Conservation (phyloP, 2,888 invertebrate genomes). For the Eupithecia insigniata region DNA sequence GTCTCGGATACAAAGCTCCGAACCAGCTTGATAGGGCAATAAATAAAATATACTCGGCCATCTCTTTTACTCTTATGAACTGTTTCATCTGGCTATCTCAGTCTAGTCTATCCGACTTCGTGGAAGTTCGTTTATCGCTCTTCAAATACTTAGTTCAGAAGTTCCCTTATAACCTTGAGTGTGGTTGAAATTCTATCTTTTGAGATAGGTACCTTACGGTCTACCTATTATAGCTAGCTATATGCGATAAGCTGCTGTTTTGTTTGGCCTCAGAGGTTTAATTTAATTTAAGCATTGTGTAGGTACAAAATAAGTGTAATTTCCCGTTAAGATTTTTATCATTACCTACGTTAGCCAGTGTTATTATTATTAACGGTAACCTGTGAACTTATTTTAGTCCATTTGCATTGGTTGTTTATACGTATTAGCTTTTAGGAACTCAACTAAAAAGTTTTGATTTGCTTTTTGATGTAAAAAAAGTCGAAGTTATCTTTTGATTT, state of each 20-base stretch:
- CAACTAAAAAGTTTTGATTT: no score
- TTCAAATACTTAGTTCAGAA: conserved; percentile 77
- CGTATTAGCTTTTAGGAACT: no score
- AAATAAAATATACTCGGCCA: conserved; percentile 70
- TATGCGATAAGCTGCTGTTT: neutral
- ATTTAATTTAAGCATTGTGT: neutral
- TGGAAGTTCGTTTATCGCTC: conserved; percentile 73
- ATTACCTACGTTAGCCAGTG: no score
- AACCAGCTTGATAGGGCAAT: conserved; percentile 77
- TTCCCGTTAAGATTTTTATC: neutral
- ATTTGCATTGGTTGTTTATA: neutral
- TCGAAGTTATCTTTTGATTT: no score
- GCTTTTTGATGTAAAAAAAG: no score
- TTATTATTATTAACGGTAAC: neutral
- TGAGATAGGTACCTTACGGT: conserved; percentile 11
- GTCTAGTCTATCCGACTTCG: conserved; percentile 62
- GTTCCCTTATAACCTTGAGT: conserved; percentile 78
- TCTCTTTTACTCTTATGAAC: conserved; percentile 51
- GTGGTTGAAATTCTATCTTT: conserved; percentile 57
- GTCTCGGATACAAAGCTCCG: conserved; percentile 57
- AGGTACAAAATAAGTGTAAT: neutral
- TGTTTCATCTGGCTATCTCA: conserved; percentile 51
- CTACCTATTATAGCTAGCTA: neutral
- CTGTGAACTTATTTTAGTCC: neutral
- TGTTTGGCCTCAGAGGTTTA: neutral